These are phyloP conservation scores for Drosophila melanosoma DNA, from an alignment of 2,888 invertebrate species.

Conservation along the genomic window DNA sequence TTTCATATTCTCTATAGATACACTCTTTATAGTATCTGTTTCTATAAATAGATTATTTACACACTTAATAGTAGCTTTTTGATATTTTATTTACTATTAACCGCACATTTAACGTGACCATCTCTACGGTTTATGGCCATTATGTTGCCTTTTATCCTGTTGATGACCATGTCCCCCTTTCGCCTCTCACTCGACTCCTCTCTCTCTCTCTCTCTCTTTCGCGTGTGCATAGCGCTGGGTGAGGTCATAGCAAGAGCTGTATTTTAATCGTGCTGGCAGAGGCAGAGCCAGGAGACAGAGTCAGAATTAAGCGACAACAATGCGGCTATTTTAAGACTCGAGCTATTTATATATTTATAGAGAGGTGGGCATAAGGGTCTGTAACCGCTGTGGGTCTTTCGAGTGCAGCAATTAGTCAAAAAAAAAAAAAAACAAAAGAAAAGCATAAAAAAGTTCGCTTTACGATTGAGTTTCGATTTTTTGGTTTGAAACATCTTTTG, in stretches of 20 bases:
- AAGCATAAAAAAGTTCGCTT: conserved; percentile 30
- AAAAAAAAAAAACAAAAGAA: background rate
- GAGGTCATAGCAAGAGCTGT: conserved; percentile 47
- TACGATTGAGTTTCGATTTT: conserved; percentile 9
- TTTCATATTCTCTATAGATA: background rate
- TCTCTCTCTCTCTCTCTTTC: background rate
- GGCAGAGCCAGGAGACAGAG: conserved; percentile 1
- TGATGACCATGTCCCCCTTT: conserved; percentile 6
- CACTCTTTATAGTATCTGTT: background rate
- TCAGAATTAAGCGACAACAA: conserved; percentile 12
- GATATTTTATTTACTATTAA: conserved; percentile 16
- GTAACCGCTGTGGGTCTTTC: conserved; percentile 21
- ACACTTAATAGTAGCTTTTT: background rate
- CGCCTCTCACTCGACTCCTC: background rate
- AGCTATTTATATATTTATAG: conserved; percentile 33
- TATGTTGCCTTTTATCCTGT: conserved; percentile 40
- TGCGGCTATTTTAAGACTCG: conserved; percentile 33
- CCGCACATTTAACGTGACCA: background rate
- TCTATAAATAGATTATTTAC: background rate
- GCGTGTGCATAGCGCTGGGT: conserved; percentile 20
- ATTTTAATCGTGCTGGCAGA: background rate
- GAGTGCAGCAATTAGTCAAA: conserved; percentile 66
- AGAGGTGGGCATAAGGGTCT: background rate
- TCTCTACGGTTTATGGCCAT: conserved; percentile 9
- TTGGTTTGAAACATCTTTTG: conserved; percentile 40